phyloP scores from a whole-genome alignment of 2,888 invertebrate species.

The Nymphalis c-album region DNA sequence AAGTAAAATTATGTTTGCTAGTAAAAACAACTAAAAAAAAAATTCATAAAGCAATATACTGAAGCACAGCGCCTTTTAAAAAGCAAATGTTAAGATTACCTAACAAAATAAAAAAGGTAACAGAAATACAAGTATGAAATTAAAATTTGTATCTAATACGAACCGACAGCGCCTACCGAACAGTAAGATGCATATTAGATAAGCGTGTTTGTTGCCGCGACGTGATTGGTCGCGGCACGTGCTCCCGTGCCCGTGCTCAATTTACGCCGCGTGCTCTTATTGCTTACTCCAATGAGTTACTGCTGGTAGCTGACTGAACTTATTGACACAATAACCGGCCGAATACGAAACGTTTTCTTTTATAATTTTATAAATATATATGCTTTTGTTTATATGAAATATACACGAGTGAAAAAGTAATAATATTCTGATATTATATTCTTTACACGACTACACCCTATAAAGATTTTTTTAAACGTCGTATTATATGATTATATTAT shows the following conservation, averaged over 20 bases:
- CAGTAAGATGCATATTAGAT: slow-evolving; percentile 80
- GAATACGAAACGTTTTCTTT: neutral
- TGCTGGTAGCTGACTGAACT: slow-evolving; percentile 41
- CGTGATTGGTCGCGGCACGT: slow-evolving; percentile 64
- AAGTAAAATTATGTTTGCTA: too few species aligned
- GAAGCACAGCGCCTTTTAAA: too few species aligned
- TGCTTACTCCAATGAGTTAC: slow-evolving; percentile 34
- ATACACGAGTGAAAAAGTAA: too few species aligned
- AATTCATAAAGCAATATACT: too few species aligned
- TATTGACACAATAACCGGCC: slow-evolving; percentile 14
- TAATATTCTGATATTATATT: too few species aligned
- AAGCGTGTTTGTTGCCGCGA: slow-evolving; percentile 72
- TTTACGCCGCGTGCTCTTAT: slow-evolving; percentile 41
- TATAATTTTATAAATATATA: neutral
- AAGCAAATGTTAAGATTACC: neutral
- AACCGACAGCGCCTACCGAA: slow-evolving; percentile 55
- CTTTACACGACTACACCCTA: too few species aligned
- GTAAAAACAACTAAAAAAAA: too few species aligned
- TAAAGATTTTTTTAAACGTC: too few species aligned
- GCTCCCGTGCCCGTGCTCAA: slow-evolving; percentile 34
- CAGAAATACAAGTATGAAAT: neutral
- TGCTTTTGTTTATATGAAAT: neutral
- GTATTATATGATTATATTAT: too few species aligned
- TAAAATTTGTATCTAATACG: slow-evolving; percentile 41
- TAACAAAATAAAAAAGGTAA: neutral